Percentiles rank a stretch among this genome's conserved stretches.
Evolutionary conservation across 2,113 vertebrate genomes (phyloP).

Genomic region (Periophthalmus modestus): DNA sequence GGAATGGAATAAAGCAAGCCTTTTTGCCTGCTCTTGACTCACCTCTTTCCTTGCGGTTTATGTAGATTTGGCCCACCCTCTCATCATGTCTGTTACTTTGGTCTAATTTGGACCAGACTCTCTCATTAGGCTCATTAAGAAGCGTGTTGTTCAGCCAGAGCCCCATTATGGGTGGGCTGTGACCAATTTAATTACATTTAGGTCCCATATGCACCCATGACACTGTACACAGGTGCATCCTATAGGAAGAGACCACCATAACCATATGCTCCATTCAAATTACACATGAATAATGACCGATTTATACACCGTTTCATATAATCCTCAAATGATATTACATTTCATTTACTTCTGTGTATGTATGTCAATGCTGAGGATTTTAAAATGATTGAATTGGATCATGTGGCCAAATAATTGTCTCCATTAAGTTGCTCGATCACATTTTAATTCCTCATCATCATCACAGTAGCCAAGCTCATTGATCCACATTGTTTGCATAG

Average conservation of each 20-base stretch:
- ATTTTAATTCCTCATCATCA: background rate
- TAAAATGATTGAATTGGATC: background rate
- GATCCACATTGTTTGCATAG: background rate
- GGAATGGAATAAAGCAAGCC: too few species aligned
- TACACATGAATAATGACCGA: background rate
- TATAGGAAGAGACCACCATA: background rate
- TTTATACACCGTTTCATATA: background rate
- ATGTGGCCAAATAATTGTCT: background rate
- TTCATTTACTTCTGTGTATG: background rate
- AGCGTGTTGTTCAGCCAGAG: background rate
- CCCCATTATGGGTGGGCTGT: background rate
- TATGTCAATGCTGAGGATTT: background rate
- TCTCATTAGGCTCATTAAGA: background rate
- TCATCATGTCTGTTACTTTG: background rate
- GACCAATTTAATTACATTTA: conserved; percentile 1
- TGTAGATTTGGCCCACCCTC: background rate
- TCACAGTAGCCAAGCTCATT: background rate
- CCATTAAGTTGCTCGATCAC: background rate
- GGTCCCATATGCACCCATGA: background rate
- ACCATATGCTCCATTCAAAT: background rate
- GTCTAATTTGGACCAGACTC: background rate
- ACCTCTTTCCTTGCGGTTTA: background rate
- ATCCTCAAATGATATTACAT: background rate
- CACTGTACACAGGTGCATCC: too few species aligned
- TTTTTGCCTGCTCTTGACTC: too few species aligned